Conservation (phyloP, 1,140 invertebrate species). For the Bombus balteatus region DNA sequence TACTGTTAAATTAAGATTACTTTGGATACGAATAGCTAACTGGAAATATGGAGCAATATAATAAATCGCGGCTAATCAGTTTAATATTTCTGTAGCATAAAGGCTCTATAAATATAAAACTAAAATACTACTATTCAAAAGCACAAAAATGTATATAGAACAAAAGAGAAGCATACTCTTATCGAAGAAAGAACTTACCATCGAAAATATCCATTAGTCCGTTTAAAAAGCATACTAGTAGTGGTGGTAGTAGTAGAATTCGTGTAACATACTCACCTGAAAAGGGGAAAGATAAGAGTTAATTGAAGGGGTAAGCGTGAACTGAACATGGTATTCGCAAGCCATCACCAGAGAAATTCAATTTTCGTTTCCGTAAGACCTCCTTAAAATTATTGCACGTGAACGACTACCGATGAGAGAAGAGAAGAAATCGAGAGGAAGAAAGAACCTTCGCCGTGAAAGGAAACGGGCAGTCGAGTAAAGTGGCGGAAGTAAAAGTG, state of each 20-base stretch:
- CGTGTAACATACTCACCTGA: slow-evolving; percentile 61
- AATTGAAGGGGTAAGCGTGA: slow-evolving; percentile 31
- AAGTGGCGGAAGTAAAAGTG: slow-evolving; percentile 58
- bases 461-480: slow-evolving; percentile 27
- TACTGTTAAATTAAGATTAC: slow-evolving; percentile 26
- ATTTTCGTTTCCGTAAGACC: slow-evolving; percentile 29
- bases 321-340: not conserved
- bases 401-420: not conserved
- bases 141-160: not conserved
- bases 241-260: not conserved
- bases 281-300: slow-evolving; percentile 44
- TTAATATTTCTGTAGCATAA: not conserved
- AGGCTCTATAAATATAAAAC: not conserved
- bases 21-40: slow-evolving; percentile 1
- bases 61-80: not conserved
- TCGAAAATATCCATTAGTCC: not conserved
- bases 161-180: not conserved
- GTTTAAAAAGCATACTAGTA: not conserved
- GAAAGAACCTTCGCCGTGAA: slow-evolving; percentile 32
- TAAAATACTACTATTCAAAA: not conserved
- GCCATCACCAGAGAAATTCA: not conserved
- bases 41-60: not conserved
- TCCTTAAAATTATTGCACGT: slow-evolving; percentile 26
- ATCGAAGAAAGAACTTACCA: slow-evolving; percentile 20
- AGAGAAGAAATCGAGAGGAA: slow-evolving; percentile 12